These are phyloP conservation scores for Nebria brevicollis DNA, from an alignment of 2,888 invertebrate genomes.

Conservation along the genomic window DNA sequence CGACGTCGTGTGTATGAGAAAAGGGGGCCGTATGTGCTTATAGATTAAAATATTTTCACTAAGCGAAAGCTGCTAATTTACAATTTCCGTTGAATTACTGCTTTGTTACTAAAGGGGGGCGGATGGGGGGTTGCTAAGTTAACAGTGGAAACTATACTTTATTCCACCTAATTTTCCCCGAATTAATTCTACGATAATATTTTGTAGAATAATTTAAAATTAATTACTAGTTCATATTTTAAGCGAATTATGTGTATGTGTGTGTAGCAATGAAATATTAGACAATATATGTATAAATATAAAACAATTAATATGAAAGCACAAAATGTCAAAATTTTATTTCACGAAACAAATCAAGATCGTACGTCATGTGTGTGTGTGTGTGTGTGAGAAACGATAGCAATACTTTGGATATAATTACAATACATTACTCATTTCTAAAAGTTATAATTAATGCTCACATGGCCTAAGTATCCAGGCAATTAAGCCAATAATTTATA, in stretches of 20 bases:
- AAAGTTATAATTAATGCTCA: constrained; percentile 58
- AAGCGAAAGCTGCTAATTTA: constrained; percentile 20
- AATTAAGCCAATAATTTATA: constrained; percentile 61
- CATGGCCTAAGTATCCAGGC: constrained; percentile 57
- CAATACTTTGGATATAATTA: constrained; percentile 51
- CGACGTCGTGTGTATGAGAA: constrained; percentile 8
- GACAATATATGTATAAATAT: no score
- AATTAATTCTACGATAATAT: no score
- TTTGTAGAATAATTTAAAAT: no score
- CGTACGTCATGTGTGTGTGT: constrained; percentile 8
- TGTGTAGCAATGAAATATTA: no score
- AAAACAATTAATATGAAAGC: no score
- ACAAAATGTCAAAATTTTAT: constrained; percentile 32
- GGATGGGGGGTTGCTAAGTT: no score
- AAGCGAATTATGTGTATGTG: no score
- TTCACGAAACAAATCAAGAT: constrained; percentile 45
- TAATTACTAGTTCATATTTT: no score
- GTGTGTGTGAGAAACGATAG: not conserved
- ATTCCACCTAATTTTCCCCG: no score
- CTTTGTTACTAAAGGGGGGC: no score
- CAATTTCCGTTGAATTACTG: constrained; percentile 11
- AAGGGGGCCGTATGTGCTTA: not conserved
- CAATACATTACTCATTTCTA: constrained; percentile 55
- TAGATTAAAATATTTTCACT: not conserved
- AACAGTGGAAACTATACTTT: no score